A percentile compares a stretch with the other conserved stretches of the same genome.
Conservation (phyloP, 2,113 vertebrate genomes). For the Cryptotis parvus region DNA sequence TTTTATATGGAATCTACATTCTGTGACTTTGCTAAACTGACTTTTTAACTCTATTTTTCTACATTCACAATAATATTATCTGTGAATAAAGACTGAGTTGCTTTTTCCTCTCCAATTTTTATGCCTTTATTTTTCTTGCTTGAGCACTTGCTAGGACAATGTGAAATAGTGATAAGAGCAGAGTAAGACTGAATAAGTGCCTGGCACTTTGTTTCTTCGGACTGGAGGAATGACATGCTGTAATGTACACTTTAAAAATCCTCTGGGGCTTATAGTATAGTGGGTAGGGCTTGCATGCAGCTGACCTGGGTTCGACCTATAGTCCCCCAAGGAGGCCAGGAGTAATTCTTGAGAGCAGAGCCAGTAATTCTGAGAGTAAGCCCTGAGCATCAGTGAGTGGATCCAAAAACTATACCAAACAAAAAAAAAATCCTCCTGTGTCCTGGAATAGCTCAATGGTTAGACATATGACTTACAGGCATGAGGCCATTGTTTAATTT, state of each 20-base stretch:
- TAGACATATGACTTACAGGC: too few relatives aligned
- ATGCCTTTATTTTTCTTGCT: conserved; percentile 27
- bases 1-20: conserved; percentile 27
- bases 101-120: background rate
- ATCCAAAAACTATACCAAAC: too few relatives aligned
- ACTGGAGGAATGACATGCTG: background rate
- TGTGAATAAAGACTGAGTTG: conserved; percentile 10
- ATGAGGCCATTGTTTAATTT: too few relatives aligned
- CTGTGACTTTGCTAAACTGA: conserved; percentile 20
- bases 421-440: too few relatives aligned
- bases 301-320: too few relatives aligned
- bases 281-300: too few relatives aligned
- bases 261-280: too few relatives aligned
- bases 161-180: background rate
- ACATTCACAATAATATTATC: background rate
- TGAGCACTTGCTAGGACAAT: background rate
- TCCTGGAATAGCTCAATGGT: too few relatives aligned
- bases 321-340: too few relatives aligned
- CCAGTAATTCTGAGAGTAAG: too few relatives aligned
- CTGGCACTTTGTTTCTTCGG: conserved; percentile 2
- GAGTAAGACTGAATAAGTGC: background rate
- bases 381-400: too few relatives aligned
- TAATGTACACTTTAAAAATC: conserved; percentile 13
- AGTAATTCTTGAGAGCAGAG: too few relatives aligned
- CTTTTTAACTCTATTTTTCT: conserved; percentile 32